Base-by-base conservation (phyloP, 2,113 vertebrate species). In the Dicentrarchus labrax region DNA sequence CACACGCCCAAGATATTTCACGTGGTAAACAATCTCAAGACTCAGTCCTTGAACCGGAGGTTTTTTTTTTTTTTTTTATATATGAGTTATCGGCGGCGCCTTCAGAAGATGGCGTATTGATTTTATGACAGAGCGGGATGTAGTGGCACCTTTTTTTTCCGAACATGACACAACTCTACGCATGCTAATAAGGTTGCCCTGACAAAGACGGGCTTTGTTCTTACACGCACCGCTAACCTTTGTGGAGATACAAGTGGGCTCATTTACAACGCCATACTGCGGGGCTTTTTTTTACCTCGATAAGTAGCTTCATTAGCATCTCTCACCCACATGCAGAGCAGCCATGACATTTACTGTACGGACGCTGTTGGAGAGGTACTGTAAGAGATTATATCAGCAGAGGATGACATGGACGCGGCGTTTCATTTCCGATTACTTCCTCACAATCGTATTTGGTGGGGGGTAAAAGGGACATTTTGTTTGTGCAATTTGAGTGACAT, bases 81-180 rank as follows among this genome's bases (percentile, higher is more conserved):
- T 83, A 57, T 92, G 90, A 94, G 80, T 88, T 87, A 91, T 78
- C 39, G 85, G 72, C 2, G 19, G 84, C 86, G 73, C 88, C 87
- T 89, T 88, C 36, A 47, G 80, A 84, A 78, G 82, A 91, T 91
- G 80, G 84, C 0, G 85, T 92, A 94, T 94, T 85, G 91, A 94
- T 94, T 92, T 93, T 90, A 38, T 88, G 93, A 87, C 90, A 92
- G 62, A 30, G 39, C 48, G 85, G 85, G 80, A 90, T 89, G 85
- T 74, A 90, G 89, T 69, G 76, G 84, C 88, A 39, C 65, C 84
- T 65, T 30, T 30, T 30, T 30, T 30, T 30, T 54, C 81, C 2
- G 21, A 77, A 82, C 78, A 79, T 39, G 76, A 82, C 76, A 72
- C 78, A 64, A 51, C 88, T 51, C 45, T 6, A 48, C 53, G 83